Evolutionary conservation across 2,797 vertebrate species (phyloP).

Genomic region (Micromesistius poutassou): DNA sequence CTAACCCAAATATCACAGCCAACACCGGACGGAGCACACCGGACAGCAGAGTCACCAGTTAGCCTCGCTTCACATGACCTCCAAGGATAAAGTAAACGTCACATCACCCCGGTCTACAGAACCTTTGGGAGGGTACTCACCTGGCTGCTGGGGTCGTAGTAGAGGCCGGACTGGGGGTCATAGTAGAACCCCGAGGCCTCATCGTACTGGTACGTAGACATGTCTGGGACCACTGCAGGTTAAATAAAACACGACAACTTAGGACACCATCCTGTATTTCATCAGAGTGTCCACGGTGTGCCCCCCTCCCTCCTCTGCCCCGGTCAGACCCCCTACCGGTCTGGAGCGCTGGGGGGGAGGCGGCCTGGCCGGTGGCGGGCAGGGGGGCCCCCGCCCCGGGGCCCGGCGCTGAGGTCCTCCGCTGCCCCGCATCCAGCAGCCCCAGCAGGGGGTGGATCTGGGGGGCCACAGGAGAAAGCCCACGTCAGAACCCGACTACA

Average conservation of each 20-base stretch:
- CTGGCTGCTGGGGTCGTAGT: slow-evolving; percentile 90
- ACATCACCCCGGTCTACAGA: background rate
- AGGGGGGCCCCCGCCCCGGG: slow-evolving; percentile 30
- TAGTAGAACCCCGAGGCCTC: slow-evolving; percentile 94
- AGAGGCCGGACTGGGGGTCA: slow-evolving; percentile 85
- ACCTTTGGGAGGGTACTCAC: slow-evolving; percentile 61
- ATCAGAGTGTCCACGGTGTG: too few species aligned
- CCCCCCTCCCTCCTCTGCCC: background rate
- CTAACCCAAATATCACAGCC: too few species aligned
- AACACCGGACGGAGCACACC: too few species aligned
- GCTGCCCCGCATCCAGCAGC: slow-evolving; percentile 38
- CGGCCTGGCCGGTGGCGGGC: slow-evolving; percentile 11
- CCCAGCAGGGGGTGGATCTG: slow-evolving; percentile 41
- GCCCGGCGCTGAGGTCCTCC: slow-evolving; percentile 24
- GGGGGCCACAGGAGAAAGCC: background rate
- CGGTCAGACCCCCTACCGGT: slow-evolving; percentile 36
- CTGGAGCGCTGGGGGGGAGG: slow-evolving; percentile 4
- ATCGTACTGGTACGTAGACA: slow-evolving; percentile 89
- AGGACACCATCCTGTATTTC: background rate
- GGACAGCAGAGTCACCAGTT: background rate
- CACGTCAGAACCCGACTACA: background rate
- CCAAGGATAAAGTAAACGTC: background rate
- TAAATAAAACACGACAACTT: background rate
- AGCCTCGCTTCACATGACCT: too few species aligned
- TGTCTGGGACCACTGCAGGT: slow-evolving; percentile 79